A percentile compares a stretch with the other conserved stretches of the same genome.
Evolutionary conservation across 2,797 vertebrate genomes (phyloP).

Genomic region (Graptemys geographica): DNA sequence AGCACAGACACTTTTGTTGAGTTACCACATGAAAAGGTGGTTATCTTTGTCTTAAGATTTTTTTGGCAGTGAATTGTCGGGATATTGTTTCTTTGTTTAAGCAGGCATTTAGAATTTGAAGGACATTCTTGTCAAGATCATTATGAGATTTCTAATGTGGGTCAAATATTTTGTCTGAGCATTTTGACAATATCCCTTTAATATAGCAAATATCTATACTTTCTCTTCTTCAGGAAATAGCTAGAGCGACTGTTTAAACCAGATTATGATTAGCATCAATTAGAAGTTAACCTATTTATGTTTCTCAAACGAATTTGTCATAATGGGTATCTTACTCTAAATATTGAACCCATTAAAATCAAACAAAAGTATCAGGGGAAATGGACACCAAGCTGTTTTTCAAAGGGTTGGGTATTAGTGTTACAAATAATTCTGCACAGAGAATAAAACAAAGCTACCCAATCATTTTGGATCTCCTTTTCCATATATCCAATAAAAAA

Average conservation of each 20-base stretch:
- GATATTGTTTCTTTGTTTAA: background rate
- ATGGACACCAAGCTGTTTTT: background rate
- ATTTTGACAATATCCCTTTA: background rate
- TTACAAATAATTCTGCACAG: background rate
- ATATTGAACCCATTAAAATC: background rate
- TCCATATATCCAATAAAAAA: background rate
- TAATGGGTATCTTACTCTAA: background rate
- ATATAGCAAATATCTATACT: background rate
- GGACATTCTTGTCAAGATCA: background rate
- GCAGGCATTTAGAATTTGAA: background rate
- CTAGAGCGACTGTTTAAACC: background rate
- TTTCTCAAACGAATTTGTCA: background rate
- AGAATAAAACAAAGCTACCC: background rate
- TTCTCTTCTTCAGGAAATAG: background rate
- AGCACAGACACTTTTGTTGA: background rate
- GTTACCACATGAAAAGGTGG: background rate
- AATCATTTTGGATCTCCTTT: background rate
- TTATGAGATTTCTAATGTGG: background rate
- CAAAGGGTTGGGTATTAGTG: background rate
- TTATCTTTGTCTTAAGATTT: background rate
- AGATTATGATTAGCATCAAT: background rate
- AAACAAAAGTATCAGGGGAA: background rate
- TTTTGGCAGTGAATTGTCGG: background rate
- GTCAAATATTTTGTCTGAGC: background rate
- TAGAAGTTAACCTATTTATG: background rate